phyloP scores from a whole-genome alignment of 2,888 invertebrate genomes.

The Caenorhabditis doughertyi region DNA sequence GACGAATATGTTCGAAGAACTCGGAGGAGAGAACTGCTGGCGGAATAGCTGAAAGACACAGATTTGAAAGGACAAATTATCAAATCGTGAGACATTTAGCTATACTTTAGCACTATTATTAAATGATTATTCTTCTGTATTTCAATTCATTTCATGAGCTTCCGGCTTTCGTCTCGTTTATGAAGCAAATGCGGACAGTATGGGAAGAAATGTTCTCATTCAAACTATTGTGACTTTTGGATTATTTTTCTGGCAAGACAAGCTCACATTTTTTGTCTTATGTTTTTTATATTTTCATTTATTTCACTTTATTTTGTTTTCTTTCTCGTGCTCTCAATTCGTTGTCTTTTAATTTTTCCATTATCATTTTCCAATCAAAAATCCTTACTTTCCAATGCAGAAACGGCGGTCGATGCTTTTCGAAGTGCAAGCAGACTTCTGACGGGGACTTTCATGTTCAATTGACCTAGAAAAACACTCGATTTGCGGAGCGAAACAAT shows the following conservation, averaged over 20 bases:
- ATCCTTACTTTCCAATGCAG: conserved; percentile 27
- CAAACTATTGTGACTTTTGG: too few species aligned
- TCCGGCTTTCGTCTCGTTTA: too few species aligned
- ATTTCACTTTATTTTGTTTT: not conserved
- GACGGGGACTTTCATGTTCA: conserved; percentile 41
- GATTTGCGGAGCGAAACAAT: conserved; percentile 16
- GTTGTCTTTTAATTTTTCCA: not conserved
- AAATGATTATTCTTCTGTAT: too few species aligned
- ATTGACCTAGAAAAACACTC: conserved; percentile 23
- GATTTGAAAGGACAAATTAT: too few species aligned
- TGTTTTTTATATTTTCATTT: too few species aligned
- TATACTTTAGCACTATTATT: too few species aligned
- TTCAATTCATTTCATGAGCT: too few species aligned
- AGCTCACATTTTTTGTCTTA: too few species aligned
- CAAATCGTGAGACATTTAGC: too few species aligned
- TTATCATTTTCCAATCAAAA: not conserved
- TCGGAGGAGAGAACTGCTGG: conserved; percentile 43
- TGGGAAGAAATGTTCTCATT: too few species aligned
- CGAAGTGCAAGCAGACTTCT: conserved; percentile 35
- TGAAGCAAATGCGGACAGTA: too few species aligned
- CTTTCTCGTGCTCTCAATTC: not conserved
- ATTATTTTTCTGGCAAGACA: too few species aligned
- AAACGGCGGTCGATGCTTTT: conserved; percentile 9
- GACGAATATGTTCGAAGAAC: conserved; percentile 65
- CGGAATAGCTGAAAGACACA: conserved; percentile 1